A percentile compares a stretch with the other conserved stretches of the same genome.
These are phyloP conservation scores for Lepidurus apus DNA, from an alignment of 1,140 invertebrate genomes.

Conservation along the genomic window DNA sequence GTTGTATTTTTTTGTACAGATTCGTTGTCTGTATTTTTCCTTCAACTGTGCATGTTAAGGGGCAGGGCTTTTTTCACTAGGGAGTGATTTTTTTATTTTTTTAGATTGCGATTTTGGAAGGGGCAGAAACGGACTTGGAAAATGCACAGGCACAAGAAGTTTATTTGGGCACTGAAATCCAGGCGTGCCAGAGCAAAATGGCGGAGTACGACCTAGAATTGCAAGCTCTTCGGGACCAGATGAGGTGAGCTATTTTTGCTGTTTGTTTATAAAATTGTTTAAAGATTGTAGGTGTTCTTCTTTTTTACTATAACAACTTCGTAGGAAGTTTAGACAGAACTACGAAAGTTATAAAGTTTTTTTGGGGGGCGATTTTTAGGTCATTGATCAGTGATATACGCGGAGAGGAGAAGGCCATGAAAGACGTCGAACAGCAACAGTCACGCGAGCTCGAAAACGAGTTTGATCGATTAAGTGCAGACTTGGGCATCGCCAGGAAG, in stretches of 20 bases:
- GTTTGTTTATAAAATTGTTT: no score
- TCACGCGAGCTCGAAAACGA: constrained; percentile 26
- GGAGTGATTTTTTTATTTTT: neutral
- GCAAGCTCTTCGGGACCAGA: neutral
- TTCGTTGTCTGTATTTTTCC: no score
- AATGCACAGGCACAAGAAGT: neutral
- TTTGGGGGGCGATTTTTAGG: neutral
- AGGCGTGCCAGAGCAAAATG: neutral
- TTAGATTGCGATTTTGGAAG: neutral
- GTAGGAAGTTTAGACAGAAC: neutral
- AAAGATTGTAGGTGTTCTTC: no score
- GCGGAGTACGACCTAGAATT: neutral
- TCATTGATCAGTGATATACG: constrained; percentile 22
- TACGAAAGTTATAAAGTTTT: neutral
- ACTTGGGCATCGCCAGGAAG: constrained; percentile 27
- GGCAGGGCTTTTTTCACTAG: neutral
- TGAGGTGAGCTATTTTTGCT: neutral
- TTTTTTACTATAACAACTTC: no score
- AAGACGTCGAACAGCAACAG: constrained; percentile 9
- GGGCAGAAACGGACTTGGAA: neutral
- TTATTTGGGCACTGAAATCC: neutral
- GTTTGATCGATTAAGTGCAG: constrained; percentile 22
- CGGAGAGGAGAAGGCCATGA: neutral
- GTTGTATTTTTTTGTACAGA: no score
- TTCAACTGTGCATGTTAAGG: neutral